Evolutionary conservation across 2,888 invertebrate species (phyloP), one percentile per base, ranked within the genome.

Genomic region (Drosophila austrosaltans): DNA sequence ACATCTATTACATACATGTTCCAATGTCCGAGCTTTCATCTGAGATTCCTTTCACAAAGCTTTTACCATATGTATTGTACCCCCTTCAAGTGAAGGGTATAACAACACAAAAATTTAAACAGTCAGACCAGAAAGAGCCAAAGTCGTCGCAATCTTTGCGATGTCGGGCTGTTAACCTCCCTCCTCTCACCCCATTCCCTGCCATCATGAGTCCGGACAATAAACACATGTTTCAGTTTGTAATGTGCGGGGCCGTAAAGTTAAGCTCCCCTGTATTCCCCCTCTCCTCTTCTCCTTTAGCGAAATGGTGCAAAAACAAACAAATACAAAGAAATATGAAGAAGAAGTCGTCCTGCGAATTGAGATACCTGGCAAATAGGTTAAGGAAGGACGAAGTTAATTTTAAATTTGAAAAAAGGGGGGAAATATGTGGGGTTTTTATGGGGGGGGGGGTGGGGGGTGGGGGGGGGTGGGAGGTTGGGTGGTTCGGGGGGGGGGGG

Each of bases 171-270:
- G 28, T 28, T 28, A 28, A 28, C 32, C 71, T 66, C 36, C 12
- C n/a, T 6, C 22, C 40, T 42, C 42, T 16, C 42, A 44, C n/a
- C 60, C 10, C 36, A 3, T 32, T 16, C 36, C 22, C 22, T 16
- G 16, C 25, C 7, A 25, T 48, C 10, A n/a, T 8, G 10, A 25
- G 28, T 25, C 12, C 54, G 82, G 87, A 88, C 87, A 88, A 88
- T 88, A 88, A 88, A 88, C 88, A 88, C 89, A 88, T 88, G 90
- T 89, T 88, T 80, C 86, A 81, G 79, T 82, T 85, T 89, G 87
- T 84, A 86, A 89, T 84, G 82, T 87, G 76, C 71, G 82, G 69
- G 76, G 78, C 84, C 89, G 73, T 85, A 85, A 85, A 85, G 84
- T 84, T 84, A 69, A 42, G 39, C 42, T 59, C 62, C 63, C 39